Conservation (phyloP, 2,888 invertebrate species). For the Bugulina stolonifera region DNA sequence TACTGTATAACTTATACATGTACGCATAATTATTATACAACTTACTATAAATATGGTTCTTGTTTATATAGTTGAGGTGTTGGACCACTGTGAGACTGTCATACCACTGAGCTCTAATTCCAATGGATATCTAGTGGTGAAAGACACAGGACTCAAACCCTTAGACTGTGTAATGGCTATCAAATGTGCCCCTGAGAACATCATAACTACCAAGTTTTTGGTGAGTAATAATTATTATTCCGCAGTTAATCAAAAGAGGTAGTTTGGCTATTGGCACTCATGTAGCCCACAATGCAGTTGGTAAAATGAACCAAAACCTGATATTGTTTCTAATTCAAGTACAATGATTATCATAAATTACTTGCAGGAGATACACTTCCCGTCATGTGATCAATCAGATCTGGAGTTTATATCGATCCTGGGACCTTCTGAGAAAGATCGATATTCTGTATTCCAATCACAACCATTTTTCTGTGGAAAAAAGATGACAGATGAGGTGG, state of each 20-base stretch:
- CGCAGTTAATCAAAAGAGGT: too few relatives aligned
- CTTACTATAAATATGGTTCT: too few relatives aligned
- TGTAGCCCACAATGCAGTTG: too few relatives aligned
- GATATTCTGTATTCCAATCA: background rate
- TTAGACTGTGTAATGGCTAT: conserved; percentile 2
- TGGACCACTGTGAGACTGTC: background rate
- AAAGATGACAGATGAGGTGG: background rate
- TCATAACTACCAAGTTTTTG: background rate
- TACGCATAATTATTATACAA: too few relatives aligned
- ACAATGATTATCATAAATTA: too few relatives aligned
- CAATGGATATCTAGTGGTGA: conserved; percentile 2
- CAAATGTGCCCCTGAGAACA: background rate
- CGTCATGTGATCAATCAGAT: conserved; percentile 6
- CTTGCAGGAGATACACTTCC: conserved; percentile 21
- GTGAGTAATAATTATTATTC: too few relatives aligned
- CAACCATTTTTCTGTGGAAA: background rate
- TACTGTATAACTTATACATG: too few relatives aligned
- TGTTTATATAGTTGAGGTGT: background rate
- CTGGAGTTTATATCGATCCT: conserved; percentile 12
- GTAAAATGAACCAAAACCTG: too few relatives aligned
- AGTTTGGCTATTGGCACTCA: too few relatives aligned
- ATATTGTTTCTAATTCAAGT: too few relatives aligned
- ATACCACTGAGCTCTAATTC: background rate
- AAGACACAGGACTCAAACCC: background rate
- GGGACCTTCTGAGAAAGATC: background rate